phyloP scores from a whole-genome alignment of 2,113 vertebrate species.

The Taxidea taxus region DNA sequence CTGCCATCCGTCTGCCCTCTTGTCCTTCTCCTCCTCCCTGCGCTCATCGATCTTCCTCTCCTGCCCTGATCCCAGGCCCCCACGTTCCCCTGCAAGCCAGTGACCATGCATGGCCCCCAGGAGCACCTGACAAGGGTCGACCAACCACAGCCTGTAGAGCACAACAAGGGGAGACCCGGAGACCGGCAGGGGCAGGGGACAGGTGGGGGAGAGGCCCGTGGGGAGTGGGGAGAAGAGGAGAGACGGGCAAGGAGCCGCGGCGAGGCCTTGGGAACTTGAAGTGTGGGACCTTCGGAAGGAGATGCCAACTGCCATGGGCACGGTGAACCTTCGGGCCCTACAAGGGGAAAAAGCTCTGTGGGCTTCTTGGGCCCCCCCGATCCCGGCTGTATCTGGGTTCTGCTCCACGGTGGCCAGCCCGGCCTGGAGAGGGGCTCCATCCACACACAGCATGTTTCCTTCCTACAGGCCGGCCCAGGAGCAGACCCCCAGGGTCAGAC shows the following conservation, averaged over 20 bases:
- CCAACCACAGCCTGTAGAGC: background rate
- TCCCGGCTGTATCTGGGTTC: background rate
- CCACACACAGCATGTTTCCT: background rate
- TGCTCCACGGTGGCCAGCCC: background rate
- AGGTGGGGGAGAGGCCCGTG: background rate
- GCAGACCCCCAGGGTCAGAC: background rate
- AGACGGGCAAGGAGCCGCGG: background rate
- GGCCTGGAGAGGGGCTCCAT: background rate
- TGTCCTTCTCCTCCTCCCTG: background rate
- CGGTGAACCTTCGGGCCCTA: background rate
- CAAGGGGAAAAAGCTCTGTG: too few species aligned
- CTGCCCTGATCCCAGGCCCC: too few species aligned
- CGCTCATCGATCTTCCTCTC: background rate
- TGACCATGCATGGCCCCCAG: too few species aligned
- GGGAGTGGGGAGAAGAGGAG: background rate
- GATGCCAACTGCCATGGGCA: background rate
- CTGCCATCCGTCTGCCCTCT: too few species aligned
- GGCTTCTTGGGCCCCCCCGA: background rate
- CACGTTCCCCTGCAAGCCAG: background rate
- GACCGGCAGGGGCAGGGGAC: background rate
- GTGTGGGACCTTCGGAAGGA: background rate
- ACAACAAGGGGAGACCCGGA: background rate
- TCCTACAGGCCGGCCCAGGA: fast-evolving
- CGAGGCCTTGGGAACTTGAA: background rate
- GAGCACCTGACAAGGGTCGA: too few species aligned